Base-by-base conservation (phyloP, 2,113 vertebrate genomes). In the Motacilla alba region DNA sequence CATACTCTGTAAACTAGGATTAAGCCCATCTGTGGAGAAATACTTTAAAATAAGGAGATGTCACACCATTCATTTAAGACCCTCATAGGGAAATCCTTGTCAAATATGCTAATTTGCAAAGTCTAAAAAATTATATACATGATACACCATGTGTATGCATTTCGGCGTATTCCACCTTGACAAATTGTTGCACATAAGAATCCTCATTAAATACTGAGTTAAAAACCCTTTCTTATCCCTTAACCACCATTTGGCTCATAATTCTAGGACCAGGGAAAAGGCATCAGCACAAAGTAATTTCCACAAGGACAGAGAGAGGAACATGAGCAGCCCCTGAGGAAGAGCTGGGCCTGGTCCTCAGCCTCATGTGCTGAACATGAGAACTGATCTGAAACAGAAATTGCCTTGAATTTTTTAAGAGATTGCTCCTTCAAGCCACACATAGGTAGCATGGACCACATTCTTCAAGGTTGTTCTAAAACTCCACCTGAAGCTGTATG, bases 71-170 rank as follows among this genome's bases (percentile, higher is more conserved):
- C 5, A 26, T 56, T 46, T 26, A 56, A 47, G n/a, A 8, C 33
- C 26, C n/a, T 67, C 33, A 21, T 17, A 20, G 28, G 27, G 22
- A 37, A 80, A 39, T 26, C n/a, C 39, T 81, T 33, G 10, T 47
- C 41, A 56, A 55, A 31, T 6, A 56, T 26, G 13, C 16, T 46
- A 33, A 67, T 56, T 56, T 56, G 22, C 10, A 47, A 46, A 31
- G 6, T 31, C 22, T 47, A 10, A 39, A 10, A 56, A 21, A 16
- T 37, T 26, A 4, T 26, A 6, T 26, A 26, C 21, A 15, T 1
- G 2, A 67, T 31, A 11, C 7, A 19, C 33, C 1, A 0, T 15
- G 7, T 13, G 27, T 37, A 13, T 27, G 10, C 1, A 0, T 47
- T 31, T 67, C 2, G 7, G 10, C 2, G 1, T 8, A 10, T 28